A percentile compares a stretch with the other conserved stretches of the same genome.
phyloP scores from a whole-genome alignment of 2,888 invertebrate species.

The Scaeva pyrastri region DNA sequence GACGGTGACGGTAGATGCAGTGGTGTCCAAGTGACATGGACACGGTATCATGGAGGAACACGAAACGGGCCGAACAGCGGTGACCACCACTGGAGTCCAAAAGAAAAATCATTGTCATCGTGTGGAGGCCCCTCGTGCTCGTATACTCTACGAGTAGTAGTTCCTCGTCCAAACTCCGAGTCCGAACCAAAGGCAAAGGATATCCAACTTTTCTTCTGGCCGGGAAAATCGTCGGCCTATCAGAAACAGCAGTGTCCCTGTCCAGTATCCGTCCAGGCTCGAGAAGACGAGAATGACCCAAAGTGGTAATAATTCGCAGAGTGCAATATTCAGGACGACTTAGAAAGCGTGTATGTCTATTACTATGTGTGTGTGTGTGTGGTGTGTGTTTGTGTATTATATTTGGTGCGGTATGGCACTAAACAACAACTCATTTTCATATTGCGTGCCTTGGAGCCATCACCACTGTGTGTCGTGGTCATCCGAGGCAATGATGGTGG shows the following conservation, averaged over 20 bases:
- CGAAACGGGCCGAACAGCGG: slow-evolving; percentile 65
- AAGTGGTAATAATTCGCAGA: slow-evolving; percentile 73
- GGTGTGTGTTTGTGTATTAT: slow-evolving; percentile 2
- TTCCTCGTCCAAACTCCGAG: slow-evolving; percentile 34
- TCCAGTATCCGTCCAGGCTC: slow-evolving; percentile 11
- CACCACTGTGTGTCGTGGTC: slow-evolving; percentile 61
- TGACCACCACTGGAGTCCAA: slow-evolving; percentile 56
- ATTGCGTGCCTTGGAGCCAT: slow-evolving; percentile 84
- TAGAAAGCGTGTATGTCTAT: background rate
- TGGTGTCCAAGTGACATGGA: slow-evolving; percentile 69
- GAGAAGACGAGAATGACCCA: slow-evolving; percentile 72
- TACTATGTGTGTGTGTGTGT: slow-evolving; percentile 13
- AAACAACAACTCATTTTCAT: slow-evolving; percentile 78
- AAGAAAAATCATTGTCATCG: slow-evolving; percentile 74
- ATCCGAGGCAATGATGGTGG: slow-evolving; percentile 61
- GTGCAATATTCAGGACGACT: slow-evolving; percentile 46
- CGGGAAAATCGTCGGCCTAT: slow-evolving; percentile 73
- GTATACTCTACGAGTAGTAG: background rate
- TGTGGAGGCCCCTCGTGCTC: slow-evolving; percentile 39
- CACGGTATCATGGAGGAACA: slow-evolving; percentile 68
- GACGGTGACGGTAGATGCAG: slow-evolving; percentile 42
- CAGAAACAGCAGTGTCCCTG: slow-evolving; percentile 69
- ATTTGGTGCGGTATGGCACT: slow-evolving; percentile 66
- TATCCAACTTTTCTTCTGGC: slow-evolving; percentile 67
- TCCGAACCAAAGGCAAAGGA: slow-evolving; percentile 62